Evolutionary conservation across 2,888 invertebrate species (phyloP), one percentile per base, ranked within the genome.

Genomic region (Morinoia aosen): DNA sequence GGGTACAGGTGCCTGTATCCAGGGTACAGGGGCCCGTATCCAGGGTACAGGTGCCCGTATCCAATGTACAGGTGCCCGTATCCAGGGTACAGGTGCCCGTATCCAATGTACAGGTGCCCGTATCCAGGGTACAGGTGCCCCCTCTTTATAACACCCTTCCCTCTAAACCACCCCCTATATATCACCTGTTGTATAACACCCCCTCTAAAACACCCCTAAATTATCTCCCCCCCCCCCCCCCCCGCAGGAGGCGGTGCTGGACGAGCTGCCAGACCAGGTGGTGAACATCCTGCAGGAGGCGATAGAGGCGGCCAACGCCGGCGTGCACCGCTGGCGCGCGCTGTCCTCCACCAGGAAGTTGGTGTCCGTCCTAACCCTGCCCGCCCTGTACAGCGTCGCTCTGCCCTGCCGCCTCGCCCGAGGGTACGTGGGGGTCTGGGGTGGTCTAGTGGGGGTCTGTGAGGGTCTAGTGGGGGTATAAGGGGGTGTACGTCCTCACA

Each of bases 241-340:
- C 39, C 97, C 97, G 96, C 97, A 99, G 98, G 98, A 99, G 97
- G 98, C 99, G 33, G 98, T 99, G 96, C 98, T 98, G 58, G 99
- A 98, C 96, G 98, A 98, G 97, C 98, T 99, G 97, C 99, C 99
- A 19, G 99, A 99, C 97, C 98, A 98, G 0, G 99, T 99, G 97
- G 98, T 99, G 97, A 98, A 98, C 97, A 98, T 99, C 97, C 98
- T 99, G 97, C 99, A 99, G 98, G 98, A 99, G 97, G 99, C 99
- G 0, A 99, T 99, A 97, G 99, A 99, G 97, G 98, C 98, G 0
- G 99, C 99, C 0, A 99, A 99, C 97, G 98, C 98, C 97, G 99
- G 99, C 5, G 97, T 99, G 58, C 98, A 99, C 95, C 99, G 99
- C 97, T 99, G 99, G 98, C 97, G 25, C 58, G n/a, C 57, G 10